Percentiles rank a stretch among this genome's conserved stretches.
Conservation (phyloP, 37 sponge, comb jelly and placozoan species). For the Sycon ciliatum region DNA sequence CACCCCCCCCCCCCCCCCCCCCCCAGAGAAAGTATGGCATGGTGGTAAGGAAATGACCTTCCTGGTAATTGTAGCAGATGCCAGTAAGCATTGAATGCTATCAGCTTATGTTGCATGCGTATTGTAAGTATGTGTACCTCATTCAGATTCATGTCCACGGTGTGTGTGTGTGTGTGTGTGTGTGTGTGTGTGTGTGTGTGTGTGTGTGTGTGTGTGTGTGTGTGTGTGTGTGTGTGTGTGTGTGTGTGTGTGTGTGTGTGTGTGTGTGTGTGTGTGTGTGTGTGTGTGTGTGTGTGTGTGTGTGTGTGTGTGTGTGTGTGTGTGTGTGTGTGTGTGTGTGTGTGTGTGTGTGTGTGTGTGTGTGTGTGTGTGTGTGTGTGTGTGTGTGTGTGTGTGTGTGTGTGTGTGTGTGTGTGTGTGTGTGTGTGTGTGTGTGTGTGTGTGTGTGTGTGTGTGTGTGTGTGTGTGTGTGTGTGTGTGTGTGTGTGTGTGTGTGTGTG, state of each 20-base stretch:
- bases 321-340: constrained; percentile 10
- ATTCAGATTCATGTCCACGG: not conserved
- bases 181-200: constrained; percentile 27
- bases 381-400: constrained; percentile 1
- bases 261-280: not conserved
- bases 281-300: not conserved
- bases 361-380: constrained; percentile 9
- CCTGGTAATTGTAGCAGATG: not conserved
- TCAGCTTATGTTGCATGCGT: no score
- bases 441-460: not conserved
- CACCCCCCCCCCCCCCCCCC: no score
- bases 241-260: not conserved
- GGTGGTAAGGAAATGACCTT: not conserved
- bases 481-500: constrained; percentile 1
- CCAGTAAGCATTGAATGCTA: not conserved
- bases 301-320: not conserved
- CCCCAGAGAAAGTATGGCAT: no score
- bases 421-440: not conserved
- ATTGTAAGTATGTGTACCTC: not conserved
- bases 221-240: not conserved
- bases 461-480: not conserved
- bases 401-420: not conserved
- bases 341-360: not conserved
- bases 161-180: constrained; percentile 27
- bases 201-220: constrained; percentile 11